Base-by-base conservation (phyloP, 2,797 vertebrate species). In the Rhynchotus rufescens region DNA sequence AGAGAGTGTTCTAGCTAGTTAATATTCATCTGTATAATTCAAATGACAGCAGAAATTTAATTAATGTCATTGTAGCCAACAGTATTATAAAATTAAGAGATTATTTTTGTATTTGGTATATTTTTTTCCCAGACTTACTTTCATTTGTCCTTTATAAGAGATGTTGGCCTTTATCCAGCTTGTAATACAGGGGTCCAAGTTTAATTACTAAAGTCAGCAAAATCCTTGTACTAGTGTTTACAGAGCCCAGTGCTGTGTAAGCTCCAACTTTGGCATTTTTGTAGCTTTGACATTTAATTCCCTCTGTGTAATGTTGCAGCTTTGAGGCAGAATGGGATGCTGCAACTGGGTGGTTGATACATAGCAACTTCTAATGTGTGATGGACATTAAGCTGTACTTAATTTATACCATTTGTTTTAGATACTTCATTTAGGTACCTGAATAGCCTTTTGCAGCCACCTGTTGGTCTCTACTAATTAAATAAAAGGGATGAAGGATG, bases 141-240 rank as follows among this genome's bases (percentile, higher is more conserved):
- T 59, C 87, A 93, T 93, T 91, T 95, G 81, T 91, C 91, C 14
- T 2, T 92, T 68, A 42, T 88, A 92, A 94, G 90, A 95, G 82
- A 62, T 94, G 54, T 82, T 94, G 88, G 84, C 66, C 42, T 95
- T 92, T 47, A 40, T 88, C 87, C 86, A 88, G 42, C 87, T 91
- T 92, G 91, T 92, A 94, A 94, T 87, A 84, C 81, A 90, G 62
- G 69, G 83, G 90, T 90, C 91, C 88, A 92, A 91, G 84, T 92
- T 92, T 90, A 96, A 84, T 94, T 92, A 80, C 68, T 69, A 54
- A 86, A 93, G 86, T 96, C 86, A 96, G 59, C 96, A 94, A 95
- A 93, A 96, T 97, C 85, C 93, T 86, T 82, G 59, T 54, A 84
- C 51, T 89, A 74, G 57, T 77, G 75, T 90, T 97, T 97, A 91